Base-by-base conservation (phyloP, 2,888 invertebrate species). In the Chydorus sphaericus region DNA sequence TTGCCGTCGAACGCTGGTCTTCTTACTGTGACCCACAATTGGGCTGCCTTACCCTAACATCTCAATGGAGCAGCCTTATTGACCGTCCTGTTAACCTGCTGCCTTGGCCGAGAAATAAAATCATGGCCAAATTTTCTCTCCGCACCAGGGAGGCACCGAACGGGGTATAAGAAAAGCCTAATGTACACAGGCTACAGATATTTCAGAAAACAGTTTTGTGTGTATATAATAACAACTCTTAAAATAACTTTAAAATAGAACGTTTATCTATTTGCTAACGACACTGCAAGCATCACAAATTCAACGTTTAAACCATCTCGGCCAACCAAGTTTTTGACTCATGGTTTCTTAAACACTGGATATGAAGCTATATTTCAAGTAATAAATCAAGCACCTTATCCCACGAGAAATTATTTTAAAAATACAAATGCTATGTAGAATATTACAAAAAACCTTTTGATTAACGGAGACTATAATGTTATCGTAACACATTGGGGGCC, bases 261-360 rank as follows among this genome's bases (percentile, higher is more conserved):
- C 30, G 29, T 31, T n/a, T n/a, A n/a, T n/a, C n/a, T n/a, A n/a
- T 57, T 57, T 16, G 57, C 57, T 11, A 57, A 38, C 14, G 54
- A 56, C 18, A 28, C 33, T 5, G 54, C 39, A 38, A 60, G 50
- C 30, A 57, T 57, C 11, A 53, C 23, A 14, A 58, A 36, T 57
- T 60, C n/a, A n/a, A 37, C 26, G 14, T 86, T 86, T 66, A 79
- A 80, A 66, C 75, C 84, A 1, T 75, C 77, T 60, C 79, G 80
- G 63, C 78, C 80, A 60, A 84, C 84, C 10, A 89, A 88, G 71
- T 80, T 91, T 70, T 85, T 91, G 58, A 83, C 88, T 61, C 90
- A 90, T 66, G 90, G 90, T 33, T 90, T 90, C 68, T 84, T 88
- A 61, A 89, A 90, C 68, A 86, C 86, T 2, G 87, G 87, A 8